A percentile compares a stretch with the other conserved stretches of the same genome.
These are phyloP conservation scores for Grammomys dolichurus DNA, from an alignment of 2,113 vertebrate species.

Conservation along the genomic window DNA sequence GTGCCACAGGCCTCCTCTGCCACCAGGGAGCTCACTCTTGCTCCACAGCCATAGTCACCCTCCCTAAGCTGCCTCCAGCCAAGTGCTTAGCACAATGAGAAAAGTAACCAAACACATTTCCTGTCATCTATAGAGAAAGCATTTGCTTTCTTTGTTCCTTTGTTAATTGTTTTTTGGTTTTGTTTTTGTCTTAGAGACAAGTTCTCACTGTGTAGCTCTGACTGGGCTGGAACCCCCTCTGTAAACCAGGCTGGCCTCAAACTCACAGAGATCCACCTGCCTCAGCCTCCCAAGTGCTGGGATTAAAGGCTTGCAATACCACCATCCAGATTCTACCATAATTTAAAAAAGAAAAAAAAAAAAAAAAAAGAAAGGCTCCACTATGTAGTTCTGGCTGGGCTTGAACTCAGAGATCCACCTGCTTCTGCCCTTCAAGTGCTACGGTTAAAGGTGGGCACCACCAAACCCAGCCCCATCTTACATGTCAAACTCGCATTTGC, in stretches of 20 bases:
- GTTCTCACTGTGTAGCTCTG: background rate
- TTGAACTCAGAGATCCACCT: background rate
- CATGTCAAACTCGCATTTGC: conserved; percentile 28
- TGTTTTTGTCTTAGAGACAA: background rate
- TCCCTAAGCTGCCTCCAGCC: background rate
- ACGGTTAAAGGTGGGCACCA: background rate
- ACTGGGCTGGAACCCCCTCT: background rate
- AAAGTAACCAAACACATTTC: no score
- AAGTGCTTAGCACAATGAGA: background rate
- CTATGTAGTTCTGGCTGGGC: background rate
- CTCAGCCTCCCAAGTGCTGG: background rate
- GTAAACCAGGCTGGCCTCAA: background rate
- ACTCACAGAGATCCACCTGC: background rate
- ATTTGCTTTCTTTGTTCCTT: background rate
- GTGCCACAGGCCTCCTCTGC: background rate
- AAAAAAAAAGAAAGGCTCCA: background rate
- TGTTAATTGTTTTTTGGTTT: background rate
- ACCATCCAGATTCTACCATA: background rate
- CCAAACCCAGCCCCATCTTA: background rate
- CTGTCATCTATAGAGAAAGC: conserved; percentile 6
- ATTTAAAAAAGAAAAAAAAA: background rate
- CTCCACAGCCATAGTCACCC: rapidly evolving
- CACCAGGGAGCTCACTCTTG: background rate
- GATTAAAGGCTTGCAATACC: background rate
- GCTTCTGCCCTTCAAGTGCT: background rate